These are phyloP conservation scores for Hystrix cristata DNA, from an alignment of 2,113 vertebrate species.

Conservation along the genomic window DNA sequence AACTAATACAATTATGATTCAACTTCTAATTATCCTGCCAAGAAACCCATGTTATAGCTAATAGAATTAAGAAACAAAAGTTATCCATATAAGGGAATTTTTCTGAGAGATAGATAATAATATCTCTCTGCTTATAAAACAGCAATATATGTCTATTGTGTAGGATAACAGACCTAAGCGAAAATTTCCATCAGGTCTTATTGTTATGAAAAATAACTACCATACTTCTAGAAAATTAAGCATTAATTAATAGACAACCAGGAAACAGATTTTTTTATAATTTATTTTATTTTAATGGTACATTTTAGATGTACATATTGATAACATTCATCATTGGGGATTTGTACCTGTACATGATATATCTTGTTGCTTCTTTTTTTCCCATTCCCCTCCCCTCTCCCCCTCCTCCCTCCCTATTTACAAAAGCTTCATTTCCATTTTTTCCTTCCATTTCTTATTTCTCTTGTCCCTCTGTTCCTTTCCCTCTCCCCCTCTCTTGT, in stretches of 20 bases:
- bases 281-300: too few relatives aligned
- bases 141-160: not conserved
- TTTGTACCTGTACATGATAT: too few relatives aligned
- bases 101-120: not conserved
- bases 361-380: too few relatives aligned
- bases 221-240: not conserved
- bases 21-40: not conserved
- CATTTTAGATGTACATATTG: too few relatives aligned
- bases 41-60: not conserved
- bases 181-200: not conserved
- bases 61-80: conserved; percentile 8
- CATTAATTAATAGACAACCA: conserved; percentile 19
- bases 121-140: not conserved
- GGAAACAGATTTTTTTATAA: not conserved
- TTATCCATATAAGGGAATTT: not conserved
- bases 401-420: too few relatives aligned
- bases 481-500: too few relatives aligned
- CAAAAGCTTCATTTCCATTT: too few relatives aligned
- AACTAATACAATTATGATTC: not conserved
- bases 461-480: too few relatives aligned
- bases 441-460: too few relatives aligned
- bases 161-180: not conserved
- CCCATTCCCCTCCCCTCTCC: too few relatives aligned
- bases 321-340: too few relatives aligned
- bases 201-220: conserved; percentile 35